phyloP scores from a whole-genome alignment of 2,113 vertebrate species.

The Daubentonia madagascariensis region DNA sequence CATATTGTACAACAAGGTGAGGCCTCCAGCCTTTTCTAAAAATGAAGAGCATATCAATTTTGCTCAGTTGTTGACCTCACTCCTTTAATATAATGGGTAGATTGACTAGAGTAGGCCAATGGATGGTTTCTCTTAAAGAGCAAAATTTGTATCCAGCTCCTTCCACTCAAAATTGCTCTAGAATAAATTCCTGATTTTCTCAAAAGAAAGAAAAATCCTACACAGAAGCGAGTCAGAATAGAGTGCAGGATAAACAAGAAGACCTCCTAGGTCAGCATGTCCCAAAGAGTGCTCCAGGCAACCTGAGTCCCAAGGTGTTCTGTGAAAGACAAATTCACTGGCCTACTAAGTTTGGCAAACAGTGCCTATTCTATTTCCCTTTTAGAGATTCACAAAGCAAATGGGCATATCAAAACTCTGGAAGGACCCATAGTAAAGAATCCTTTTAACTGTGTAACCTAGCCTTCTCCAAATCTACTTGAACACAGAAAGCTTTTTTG shows the following conservation, averaged over 20 bases:
- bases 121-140: not conserved
- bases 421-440: not conserved
- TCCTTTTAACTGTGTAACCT: not conserved
- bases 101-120: not conserved
- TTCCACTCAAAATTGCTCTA: not conserved
- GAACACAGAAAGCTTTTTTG: not conserved
- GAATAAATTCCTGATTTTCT: not conserved
- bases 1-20: not conserved
- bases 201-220: not conserved
- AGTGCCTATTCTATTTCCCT: not conserved
- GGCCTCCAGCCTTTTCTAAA: not conserved
- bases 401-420: not conserved
- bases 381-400: not conserved
- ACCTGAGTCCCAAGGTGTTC: not conserved
- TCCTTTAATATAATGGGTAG: not conserved
- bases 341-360: not conserved
- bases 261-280: not conserved
- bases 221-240: not conserved
- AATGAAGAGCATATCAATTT: not conserved
- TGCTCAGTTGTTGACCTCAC: not conserved
- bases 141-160: not conserved
- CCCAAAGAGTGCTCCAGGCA: not conserved
- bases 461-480: not conserved
- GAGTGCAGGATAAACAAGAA: not conserved
- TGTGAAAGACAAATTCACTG: not conserved